These are phyloP conservation scores for Galagoides demidoff DNA, from an alignment of 2,797 vertebrate species.

Conservation along the genomic window DNA sequence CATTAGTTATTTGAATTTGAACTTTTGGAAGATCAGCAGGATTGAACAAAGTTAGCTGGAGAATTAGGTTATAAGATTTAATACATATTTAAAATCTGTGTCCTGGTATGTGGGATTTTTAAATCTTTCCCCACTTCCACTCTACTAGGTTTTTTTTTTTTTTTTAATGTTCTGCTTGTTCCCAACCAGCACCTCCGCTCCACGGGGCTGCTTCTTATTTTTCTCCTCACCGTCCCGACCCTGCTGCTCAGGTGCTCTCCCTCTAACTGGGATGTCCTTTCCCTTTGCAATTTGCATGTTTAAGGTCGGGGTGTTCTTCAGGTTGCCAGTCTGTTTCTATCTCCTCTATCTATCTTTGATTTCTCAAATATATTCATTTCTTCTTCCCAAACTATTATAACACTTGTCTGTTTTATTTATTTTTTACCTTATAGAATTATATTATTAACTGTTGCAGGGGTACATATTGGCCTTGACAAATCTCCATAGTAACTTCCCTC, in stretches of 20 bases:
- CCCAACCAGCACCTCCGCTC: neutral
- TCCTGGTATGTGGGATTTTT: neutral
- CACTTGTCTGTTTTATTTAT: neutral
- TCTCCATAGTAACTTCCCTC: neutral
- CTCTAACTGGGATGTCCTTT: neutral
- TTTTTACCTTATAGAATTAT: neutral
- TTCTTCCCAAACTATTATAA: neutral
- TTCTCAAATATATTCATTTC: neutral
- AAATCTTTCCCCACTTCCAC: neutral
- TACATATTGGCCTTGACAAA: neutral
- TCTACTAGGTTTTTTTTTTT: neutral
- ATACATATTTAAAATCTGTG: slow-evolving; percentile 33
- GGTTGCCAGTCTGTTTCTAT: neutral
- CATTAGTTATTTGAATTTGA: slow-evolving; percentile 40
- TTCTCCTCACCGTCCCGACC: neutral
- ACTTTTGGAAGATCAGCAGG: slow-evolving; percentile 38
- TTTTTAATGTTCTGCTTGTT: neutral
- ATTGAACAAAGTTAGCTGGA: slow-evolving; percentile 27
- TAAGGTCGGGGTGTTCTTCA: neutral
- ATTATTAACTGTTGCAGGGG: neutral
- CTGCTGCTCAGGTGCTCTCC: neutral
- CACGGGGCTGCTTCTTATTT: neutral
- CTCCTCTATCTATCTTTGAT: neutral
- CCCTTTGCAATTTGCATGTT: neutral
- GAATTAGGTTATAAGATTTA: neutral